These are phyloP conservation scores for Ceratina japonica DNA, from an alignment of 1,140 invertebrate species.

Conservation along the genomic window DNA sequence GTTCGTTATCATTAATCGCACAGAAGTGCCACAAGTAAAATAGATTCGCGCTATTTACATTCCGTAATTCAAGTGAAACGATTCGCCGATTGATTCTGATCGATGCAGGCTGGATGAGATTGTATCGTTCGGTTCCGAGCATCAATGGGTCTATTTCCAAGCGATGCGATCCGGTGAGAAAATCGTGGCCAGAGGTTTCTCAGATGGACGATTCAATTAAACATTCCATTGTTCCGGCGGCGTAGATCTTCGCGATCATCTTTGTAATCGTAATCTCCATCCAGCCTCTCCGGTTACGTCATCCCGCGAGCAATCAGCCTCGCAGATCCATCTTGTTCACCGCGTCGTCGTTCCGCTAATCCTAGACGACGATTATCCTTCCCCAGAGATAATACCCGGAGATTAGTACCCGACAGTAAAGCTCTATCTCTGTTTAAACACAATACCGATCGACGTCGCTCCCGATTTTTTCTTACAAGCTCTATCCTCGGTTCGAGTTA, in stretches of 20 bases:
- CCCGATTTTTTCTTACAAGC: too few species aligned
- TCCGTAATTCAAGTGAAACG: too few species aligned
- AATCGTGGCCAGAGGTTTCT: slow-evolving; percentile 3
- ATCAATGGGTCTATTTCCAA: background rate
- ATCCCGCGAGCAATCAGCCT: slow-evolving; percentile 14
- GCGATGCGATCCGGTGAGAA: slow-evolving; percentile 14
- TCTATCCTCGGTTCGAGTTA: too few species aligned
- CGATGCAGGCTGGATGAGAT: too few species aligned
- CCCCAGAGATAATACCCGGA: background rate
- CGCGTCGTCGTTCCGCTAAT: background rate
- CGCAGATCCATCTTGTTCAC: background rate
- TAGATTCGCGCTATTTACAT: too few species aligned
- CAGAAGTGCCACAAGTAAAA: too few species aligned
- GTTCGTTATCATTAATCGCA: too few species aligned
- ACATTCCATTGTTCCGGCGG: slow-evolving; percentile 19
- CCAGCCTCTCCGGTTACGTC: slow-evolving; percentile 11
- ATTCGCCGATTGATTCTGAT: too few species aligned
- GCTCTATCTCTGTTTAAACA: too few species aligned
- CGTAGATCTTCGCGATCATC: slow-evolving; percentile 4
- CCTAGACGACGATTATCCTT: background rate
- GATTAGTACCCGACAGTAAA: too few species aligned
- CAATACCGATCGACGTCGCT: too few species aligned
- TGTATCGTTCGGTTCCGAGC: background rate
- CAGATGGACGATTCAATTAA: slow-evolving; percentile 37
- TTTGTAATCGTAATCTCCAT: slow-evolving; percentile 11